Evolutionary conservation across 2,888 invertebrate genomes (phyloP).

Genomic region (Rotaria macrura): DNA sequence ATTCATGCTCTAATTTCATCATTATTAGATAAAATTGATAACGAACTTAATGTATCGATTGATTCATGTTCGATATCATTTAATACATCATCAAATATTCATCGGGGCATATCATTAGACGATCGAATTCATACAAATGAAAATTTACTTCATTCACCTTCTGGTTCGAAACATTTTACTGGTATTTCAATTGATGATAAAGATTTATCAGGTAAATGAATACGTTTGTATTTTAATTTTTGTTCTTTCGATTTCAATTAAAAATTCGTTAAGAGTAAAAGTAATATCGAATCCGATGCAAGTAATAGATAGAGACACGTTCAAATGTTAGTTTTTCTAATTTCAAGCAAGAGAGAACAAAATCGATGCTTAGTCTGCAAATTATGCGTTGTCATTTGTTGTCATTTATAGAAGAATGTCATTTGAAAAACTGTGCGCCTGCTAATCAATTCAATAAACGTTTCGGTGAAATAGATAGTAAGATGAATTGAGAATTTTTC

Average conservation of each 20-base stretch:
- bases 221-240: too few relatives aligned
- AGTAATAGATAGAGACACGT: too few relatives aligned
- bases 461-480: slow-evolving; percentile 9
- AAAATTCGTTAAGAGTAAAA: too few relatives aligned
- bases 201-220: neutral
- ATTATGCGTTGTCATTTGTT: too few relatives aligned
- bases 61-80: neutral
- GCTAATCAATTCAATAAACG: neutral
- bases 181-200: neutral
- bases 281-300: too few relatives aligned
- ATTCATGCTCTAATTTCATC: neutral
- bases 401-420: neutral
- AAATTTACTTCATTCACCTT: neutral
- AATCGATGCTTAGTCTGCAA: too few relatives aligned
- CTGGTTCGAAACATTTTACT: neutral
- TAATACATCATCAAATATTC: neutral
- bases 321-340: too few relatives aligned
- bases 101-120: neutral
- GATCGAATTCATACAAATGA: neutral
- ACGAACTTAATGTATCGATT: neutral
- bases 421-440: neutral
- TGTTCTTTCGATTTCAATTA: too few relatives aligned
- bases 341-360: too few relatives aligned
- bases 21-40: slow-evolving; percentile 3
- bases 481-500: neutral